These are phyloP conservation scores for Leptopterna dolabrata DNA, from an alignment of 2,888 invertebrate genomes.

Conservation along the genomic window DNA sequence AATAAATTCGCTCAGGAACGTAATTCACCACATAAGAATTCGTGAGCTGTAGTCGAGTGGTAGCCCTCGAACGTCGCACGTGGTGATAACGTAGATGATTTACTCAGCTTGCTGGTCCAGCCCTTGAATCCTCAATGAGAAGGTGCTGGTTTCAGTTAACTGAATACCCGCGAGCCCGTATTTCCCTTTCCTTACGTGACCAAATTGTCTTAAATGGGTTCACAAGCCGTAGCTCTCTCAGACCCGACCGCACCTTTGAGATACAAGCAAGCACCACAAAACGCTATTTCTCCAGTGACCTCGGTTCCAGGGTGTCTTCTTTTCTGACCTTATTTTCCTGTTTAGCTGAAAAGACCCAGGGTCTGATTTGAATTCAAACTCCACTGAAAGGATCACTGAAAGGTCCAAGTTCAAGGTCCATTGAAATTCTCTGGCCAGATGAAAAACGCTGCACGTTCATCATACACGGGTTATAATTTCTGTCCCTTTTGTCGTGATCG, in stretches of 20 bases:
- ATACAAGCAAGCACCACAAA: constrained; percentile 10
- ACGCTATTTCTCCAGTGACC: constrained; percentile 21
- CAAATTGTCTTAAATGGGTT: constrained; percentile 42
- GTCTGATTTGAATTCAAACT: neutral
- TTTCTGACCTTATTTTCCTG: neutral
- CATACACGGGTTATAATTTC: too few species aligned
- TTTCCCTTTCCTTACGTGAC: constrained; percentile 55
- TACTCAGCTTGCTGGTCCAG: constrained; percentile 16
- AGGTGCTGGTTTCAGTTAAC: neutral
- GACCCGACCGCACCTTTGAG: constrained; percentile 20
- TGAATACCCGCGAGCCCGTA: neutral
- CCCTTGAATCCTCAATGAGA: constrained; percentile 33
- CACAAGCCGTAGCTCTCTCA: constrained; percentile 29
- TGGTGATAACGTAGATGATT: constrained; percentile 20
- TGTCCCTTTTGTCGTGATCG: too few species aligned
- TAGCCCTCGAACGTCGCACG: neutral
- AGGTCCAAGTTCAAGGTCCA: neutral
- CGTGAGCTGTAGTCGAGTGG: neutral
- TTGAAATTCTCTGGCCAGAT: too few species aligned
- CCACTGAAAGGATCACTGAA: too few species aligned
- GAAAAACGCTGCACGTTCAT: too few species aligned
- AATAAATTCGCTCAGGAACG: too few species aligned
- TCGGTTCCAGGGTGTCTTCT: neutral
- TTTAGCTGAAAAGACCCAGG: neutral
- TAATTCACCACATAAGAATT: neutral